Conservation (phyloP, 1,140 invertebrate genomes). For the Apolygus lucorum region DNA sequence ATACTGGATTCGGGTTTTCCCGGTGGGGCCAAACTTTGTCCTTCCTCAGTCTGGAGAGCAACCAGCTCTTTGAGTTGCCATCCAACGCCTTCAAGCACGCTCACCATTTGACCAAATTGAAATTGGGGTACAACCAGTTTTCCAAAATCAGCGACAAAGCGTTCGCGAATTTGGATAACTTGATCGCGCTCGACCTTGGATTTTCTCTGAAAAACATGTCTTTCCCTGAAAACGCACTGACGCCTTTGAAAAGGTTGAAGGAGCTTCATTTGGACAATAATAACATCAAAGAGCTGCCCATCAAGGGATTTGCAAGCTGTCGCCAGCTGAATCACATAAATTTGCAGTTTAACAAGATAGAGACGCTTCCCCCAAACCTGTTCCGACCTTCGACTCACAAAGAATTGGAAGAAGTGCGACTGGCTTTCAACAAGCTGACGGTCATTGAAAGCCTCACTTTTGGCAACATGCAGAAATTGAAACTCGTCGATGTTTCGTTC, state of each 20-base stretch:
- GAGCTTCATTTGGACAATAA: slow-evolving; percentile 85
- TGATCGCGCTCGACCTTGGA: slow-evolving; percentile 74
- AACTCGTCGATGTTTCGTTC: slow-evolving; percentile 57
- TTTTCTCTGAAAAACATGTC: slow-evolving; percentile 69
- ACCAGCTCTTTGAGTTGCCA: slow-evolving; percentile 60
- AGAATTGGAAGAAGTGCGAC: slow-evolving; percentile 61
- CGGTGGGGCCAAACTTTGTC: slow-evolving; percentile 50
- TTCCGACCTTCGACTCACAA: slow-evolving; percentile 58
- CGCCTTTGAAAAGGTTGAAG: slow-evolving; percentile 58
- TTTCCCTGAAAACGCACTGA: slow-evolving; percentile 61
- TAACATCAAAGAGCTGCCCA: slow-evolving; percentile 59
- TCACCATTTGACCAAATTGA: slow-evolving; percentile 67
- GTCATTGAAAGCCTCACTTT: slow-evolving; percentile 54
- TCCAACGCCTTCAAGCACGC: slow-evolving; percentile 59
- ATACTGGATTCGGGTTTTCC: slow-evolving; percentile 58
- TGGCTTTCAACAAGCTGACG: slow-evolving; percentile 62
- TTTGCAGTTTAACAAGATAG: slow-evolving; percentile 71
- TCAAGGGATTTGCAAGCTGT: slow-evolving; percentile 51
- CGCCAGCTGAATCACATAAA: slow-evolving; percentile 69
- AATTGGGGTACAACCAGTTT: slow-evolving; percentile 78
- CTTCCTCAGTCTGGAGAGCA: slow-evolving; percentile 38
- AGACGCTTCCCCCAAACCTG: slow-evolving; percentile 50
- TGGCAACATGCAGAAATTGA: slow-evolving; percentile 49
- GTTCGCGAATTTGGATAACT: slow-evolving; percentile 58
- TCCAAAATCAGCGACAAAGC: slow-evolving; percentile 63